Conservation (phyloP, 1,140 invertebrate genomes). For the Achatina immaculata region DNA sequence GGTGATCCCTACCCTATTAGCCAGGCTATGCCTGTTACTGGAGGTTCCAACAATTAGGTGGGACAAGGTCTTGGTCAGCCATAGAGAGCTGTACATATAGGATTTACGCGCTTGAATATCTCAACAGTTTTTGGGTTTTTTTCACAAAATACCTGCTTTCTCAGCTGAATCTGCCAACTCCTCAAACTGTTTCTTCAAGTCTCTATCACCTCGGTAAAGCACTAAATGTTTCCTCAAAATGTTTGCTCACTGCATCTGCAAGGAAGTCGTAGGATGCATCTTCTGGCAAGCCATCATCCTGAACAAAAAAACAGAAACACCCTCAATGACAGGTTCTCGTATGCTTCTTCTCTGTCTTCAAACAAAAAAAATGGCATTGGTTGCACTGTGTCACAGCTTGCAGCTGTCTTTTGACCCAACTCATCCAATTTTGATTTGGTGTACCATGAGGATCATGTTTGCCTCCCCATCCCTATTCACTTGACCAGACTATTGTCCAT, state of each 20-base stretch:
- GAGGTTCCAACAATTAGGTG: too few relatives aligned
- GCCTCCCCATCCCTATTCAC: too few relatives aligned
- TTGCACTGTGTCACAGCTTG: neutral
- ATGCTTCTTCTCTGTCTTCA: too few relatives aligned
- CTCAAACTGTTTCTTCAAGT: conserved; percentile 33
- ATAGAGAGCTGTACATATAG: too few relatives aligned
- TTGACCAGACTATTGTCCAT: too few relatives aligned
- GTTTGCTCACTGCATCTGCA: conserved; percentile 27
- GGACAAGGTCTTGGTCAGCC: too few relatives aligned
- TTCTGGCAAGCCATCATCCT: conserved; percentile 23
- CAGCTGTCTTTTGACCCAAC: neutral
- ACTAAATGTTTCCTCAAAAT: conserved; percentile 24
- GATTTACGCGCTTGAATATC: too few relatives aligned
- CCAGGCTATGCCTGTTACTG: too few relatives aligned
- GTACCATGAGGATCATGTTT: too few relatives aligned
- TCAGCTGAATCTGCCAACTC: conserved; percentile 26
- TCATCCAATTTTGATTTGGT: neutral
- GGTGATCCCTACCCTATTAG: too few relatives aligned
- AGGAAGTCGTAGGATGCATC: conserved; percentile 24
- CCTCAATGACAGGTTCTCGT: neutral
- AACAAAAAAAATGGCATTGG: neutral
- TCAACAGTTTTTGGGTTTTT: too few relatives aligned
- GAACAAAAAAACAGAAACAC: neutral
- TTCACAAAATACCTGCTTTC: conserved; percentile 17
- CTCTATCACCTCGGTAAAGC: conserved; percentile 5